Conservation (phyloP, 1,140 invertebrate genomes). For the Sitodiplosis mosellana region DNA sequence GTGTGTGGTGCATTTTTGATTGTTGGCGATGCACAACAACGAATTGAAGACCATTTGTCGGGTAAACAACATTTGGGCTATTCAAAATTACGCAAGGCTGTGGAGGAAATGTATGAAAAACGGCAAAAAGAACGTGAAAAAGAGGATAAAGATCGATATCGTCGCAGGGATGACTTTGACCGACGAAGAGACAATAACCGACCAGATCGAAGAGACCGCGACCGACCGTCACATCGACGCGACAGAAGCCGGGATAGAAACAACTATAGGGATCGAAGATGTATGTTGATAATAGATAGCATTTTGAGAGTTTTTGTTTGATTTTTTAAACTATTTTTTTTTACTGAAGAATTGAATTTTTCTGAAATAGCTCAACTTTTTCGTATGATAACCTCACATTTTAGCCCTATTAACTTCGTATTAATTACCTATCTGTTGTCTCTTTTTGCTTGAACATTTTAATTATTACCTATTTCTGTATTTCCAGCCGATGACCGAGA, state of each 20-base stretch:
- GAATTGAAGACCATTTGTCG: slow-evolving; percentile 94
- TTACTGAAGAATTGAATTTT: slow-evolving; percentile 21
- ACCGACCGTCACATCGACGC: background rate
- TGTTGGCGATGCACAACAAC: slow-evolving; percentile 93
- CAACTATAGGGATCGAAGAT: no score
- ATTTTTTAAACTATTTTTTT: no score
- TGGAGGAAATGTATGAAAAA: slow-evolving; percentile 39
- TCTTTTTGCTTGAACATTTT: background rate
- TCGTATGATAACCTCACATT: background rate
- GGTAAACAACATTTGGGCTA: slow-evolving; percentile 93
- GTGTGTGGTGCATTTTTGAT: slow-evolving; percentile 97
- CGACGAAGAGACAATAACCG: slow-evolving; percentile 18
- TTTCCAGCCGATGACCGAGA: background rate
- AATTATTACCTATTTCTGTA: background rate
- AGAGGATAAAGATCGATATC: slow-evolving; percentile 39
- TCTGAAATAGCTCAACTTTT: slow-evolving; percentile 19
- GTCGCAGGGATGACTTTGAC: slow-evolving; percentile 26
- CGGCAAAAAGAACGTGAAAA: slow-evolving; percentile 46
- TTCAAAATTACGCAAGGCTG: slow-evolving; percentile 39
- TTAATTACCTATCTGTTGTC: background rate
- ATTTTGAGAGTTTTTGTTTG: no score
- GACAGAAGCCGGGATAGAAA: slow-evolving; percentile 11
- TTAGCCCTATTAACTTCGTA: background rate
- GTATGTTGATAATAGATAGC: no score
- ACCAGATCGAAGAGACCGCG: background rate